Evolutionary conservation across 2,797 vertebrate species (phyloP).

Genomic region (Eulemur albifrons): DNA sequence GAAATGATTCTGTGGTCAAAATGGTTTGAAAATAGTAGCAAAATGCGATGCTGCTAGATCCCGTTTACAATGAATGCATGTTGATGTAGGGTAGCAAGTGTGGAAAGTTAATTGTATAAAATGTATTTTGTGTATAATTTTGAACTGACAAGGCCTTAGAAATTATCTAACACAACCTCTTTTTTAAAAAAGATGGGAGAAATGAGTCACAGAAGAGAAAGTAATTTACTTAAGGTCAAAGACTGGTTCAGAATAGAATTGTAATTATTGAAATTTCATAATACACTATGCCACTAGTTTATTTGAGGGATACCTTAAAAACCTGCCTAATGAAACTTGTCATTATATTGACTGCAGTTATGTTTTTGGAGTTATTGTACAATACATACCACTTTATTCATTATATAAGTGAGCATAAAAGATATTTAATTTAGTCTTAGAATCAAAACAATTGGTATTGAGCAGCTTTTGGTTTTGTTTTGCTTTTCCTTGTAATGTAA

Average conservation of each 20-base stretch:
- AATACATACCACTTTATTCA: background rate
- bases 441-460: background rate
- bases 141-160: constrained; percentile 1
- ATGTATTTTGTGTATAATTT: constrained; percentile 32
- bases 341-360: background rate
- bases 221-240: constrained; percentile 49
- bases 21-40: background rate
- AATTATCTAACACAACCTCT: background rate
- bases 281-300: constrained; percentile 18
- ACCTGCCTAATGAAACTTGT: background rate
- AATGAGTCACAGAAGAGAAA: constrained; percentile 42
- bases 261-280: constrained; percentile 39
- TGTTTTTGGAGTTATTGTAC: background rate
- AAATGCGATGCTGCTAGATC: too few species aligned
- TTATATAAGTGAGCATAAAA: background rate
- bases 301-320: constrained; percentile 42
- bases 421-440: background rate
- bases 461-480: background rate
- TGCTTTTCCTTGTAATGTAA: background rate
- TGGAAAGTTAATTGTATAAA: constrained; percentile 51
- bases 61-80: background rate
- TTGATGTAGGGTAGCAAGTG: background rate
- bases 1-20: background rate
- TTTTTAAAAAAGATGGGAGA: constrained; percentile 23
- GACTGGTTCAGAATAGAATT: constrained; percentile 19